A percentile compares a stretch with the other conserved stretches of the same genome.
Evolutionary conservation across 1,140 invertebrate species (phyloP).

Genomic region (Zaprionus gabonicus): DNA sequence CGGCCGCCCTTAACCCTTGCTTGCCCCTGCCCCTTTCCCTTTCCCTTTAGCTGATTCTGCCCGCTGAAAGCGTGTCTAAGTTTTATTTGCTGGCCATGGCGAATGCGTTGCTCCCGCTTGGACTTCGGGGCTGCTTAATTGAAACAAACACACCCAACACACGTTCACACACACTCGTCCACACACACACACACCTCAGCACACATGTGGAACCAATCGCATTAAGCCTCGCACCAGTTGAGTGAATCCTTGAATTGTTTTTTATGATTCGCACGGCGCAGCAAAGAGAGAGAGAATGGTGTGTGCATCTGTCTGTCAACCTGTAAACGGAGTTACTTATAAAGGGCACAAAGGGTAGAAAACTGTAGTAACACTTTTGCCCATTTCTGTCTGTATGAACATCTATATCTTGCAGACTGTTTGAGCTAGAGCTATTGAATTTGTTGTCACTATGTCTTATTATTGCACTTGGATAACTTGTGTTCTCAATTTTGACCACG

Average conservation of each 20-base stretch:
- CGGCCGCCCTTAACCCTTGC: conserved; percentile 34
- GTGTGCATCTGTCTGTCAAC: background rate
- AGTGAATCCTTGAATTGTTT: conserved; percentile 40
- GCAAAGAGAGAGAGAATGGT: background rate
- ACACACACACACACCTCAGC: conserved; percentile 8
- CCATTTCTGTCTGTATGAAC: background rate
- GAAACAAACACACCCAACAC: conserved; percentile 59
- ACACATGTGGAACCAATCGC: conserved; percentile 69
- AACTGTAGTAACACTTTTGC: too few species aligned
- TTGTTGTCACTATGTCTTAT: background rate
- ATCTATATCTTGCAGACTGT: background rate
- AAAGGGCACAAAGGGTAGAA: too few species aligned
- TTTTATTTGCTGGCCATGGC: conserved; percentile 81
- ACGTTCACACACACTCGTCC: conserved; percentile 13
- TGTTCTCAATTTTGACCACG: background rate
- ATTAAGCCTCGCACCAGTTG: conserved; percentile 62
- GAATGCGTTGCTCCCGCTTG: conserved; percentile 40
- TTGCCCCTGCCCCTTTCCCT: background rate
- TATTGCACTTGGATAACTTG: background rate
- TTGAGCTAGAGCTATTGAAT: background rate
- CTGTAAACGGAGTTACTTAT: background rate
- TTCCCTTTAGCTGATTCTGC: conserved; percentile 1
- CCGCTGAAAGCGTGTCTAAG: conserved; percentile 68
- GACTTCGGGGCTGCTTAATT: conserved; percentile 55
- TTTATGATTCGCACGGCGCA: background rate